These are phyloP conservation scores for Platygyra sinensis DNA, from an alignment of 64 coral and sea anemone species.

Conservation along the genomic window DNA sequence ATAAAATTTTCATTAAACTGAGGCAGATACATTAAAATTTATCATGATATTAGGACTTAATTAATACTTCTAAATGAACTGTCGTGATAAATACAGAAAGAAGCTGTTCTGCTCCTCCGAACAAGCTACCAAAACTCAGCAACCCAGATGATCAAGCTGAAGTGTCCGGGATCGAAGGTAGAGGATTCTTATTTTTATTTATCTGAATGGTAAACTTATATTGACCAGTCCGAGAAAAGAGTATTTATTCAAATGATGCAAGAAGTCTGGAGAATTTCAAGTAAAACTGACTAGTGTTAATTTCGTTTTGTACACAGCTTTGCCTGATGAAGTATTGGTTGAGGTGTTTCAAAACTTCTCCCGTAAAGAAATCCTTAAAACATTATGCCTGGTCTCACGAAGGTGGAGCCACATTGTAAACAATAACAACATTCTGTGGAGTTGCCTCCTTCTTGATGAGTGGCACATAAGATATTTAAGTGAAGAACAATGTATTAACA, in stretches of 20 bases:
- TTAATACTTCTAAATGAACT: no score
- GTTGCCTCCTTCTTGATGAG: slow-evolving; percentile 65
- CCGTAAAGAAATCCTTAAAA: slow-evolving; percentile 65
- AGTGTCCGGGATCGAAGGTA: no score
- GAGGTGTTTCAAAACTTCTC: slow-evolving; percentile 66
- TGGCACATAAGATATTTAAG: slow-evolving; percentile 52
- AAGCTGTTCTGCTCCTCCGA: no score
- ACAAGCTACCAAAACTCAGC: no score
- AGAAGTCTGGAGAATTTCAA: slow-evolving; percentile 52
- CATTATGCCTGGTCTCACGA: slow-evolving; percentile 54
- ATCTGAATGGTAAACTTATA: slow-evolving; percentile 48
- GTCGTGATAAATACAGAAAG: no score
- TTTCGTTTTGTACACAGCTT: slow-evolving; percentile 74
- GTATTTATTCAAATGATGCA: slow-evolving; percentile 62
- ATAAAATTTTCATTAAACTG: no score
- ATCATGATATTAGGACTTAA: no score
- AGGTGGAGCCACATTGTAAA: slow-evolving; percentile 58
- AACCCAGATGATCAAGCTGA: no score
- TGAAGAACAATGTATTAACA: slow-evolving; percentile 46
- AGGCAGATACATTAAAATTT: no score
- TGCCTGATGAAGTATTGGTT: slow-evolving; percentile 68
- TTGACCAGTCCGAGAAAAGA: slow-evolving; percentile 25
- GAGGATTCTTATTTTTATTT: slow-evolving; percentile 64
- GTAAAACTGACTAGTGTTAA: slow-evolving; percentile 55
- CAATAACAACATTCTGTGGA: no score